Evolutionary conservation across 1,140 invertebrate species (phyloP), one percentile per base, ranked within the genome.

Genomic region (Harlomillsia oculata): DNA sequence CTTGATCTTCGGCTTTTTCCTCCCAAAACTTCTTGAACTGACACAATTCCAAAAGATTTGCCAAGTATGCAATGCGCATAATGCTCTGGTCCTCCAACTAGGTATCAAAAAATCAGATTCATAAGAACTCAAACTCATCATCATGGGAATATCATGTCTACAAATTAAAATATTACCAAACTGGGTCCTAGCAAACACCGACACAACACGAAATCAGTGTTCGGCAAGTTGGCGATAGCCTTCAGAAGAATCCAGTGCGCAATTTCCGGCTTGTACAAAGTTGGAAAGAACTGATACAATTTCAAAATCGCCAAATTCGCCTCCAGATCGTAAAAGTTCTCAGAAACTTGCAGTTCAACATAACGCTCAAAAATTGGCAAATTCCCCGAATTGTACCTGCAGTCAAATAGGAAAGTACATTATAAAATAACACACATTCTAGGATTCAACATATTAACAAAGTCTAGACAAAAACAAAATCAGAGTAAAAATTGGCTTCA

Each of bases 121-220:
- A 1, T n/a, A 9, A 48, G 2, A 30, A 45, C 18, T 46, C 18
- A 36, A 23, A 26, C 23, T 46, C 23, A 37, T n/a, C 21, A 34
- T 18, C 30, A 25, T 5, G 21, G 9, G 5, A 2, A 1, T 45
- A 37, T 40, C 41, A 16, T 1, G 9, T 5, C 11, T 4, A 25
- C 1, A 13, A 46, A 43, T 43, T 20, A 40, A 16, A 23, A 34
- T 26, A 75, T 77, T 78, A 92, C 89, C 71, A 89, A 84, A 69
- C 81, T 80, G 66, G 88, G 83, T 62, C 86, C 84, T 49, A 97
- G 77, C 26, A 97, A 77, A 74, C 91, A 96, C 75, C 97, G 97
- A 75, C 93, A 97, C 36, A 98, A 74, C 26, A 93, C 88, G 71
- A 97, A 97, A 75, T 98, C 94, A 16, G 92, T 92, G 67, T 97